phyloP scores from a whole-genome alignment of 2,113 vertebrate species.

The Neolamprologus toae region DNA sequence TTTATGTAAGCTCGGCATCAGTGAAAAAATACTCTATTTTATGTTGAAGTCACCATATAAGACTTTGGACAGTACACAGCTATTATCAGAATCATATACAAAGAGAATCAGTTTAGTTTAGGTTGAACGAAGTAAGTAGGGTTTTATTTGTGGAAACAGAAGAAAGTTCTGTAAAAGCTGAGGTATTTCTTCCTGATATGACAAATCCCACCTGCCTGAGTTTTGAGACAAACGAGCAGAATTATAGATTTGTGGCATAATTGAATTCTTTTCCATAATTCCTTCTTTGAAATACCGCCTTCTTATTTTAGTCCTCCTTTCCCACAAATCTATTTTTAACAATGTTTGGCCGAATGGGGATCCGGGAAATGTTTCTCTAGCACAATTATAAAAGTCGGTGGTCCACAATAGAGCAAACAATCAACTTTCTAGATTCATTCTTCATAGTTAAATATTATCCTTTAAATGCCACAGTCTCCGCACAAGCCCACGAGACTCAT shows the following conservation, averaged over 20 bases:
- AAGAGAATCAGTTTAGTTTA: background rate
- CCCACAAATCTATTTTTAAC: background rate
- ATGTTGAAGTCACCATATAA: background rate
- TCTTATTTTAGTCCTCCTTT: background rate
- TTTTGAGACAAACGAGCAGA: background rate
- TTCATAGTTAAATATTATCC: conserved; percentile 36
- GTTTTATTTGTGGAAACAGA: background rate
- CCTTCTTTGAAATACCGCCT: background rate
- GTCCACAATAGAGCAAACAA: background rate
- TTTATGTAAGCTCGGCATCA: background rate
- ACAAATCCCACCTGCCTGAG: background rate
- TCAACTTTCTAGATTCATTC: conserved; percentile 20
- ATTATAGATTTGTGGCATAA: background rate
- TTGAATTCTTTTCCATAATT: background rate
- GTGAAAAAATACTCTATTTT: background rate
- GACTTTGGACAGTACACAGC: background rate
- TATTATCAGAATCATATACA: background rate
- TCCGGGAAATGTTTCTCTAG: background rate
- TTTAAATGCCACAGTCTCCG: conserved; percentile 45
- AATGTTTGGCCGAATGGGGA: background rate
- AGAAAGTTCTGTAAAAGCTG: background rate
- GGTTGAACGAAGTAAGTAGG: background rate
- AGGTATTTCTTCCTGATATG: background rate
- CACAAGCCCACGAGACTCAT: background rate
- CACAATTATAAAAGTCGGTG: background rate